A percentile compares a stretch with the other conserved stretches of the same genome.
These are phyloP conservation scores for Lucilia cuprina DNA, from an alignment of 1,140 invertebrate genomes.

Conservation along the genomic window DNA sequence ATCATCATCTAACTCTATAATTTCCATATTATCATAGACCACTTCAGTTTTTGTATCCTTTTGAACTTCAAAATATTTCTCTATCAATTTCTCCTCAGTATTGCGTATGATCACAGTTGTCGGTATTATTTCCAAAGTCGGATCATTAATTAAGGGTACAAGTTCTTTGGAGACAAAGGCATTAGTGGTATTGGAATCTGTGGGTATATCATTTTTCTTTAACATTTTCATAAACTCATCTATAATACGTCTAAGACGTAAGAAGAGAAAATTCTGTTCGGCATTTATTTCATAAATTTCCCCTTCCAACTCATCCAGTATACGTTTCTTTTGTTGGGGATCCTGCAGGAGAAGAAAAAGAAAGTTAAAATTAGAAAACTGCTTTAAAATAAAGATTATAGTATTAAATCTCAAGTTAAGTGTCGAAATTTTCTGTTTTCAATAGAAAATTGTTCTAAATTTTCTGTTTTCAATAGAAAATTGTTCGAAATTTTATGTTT, in stretches of 20 bases:
- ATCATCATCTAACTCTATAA: slow-evolving; percentile 38
- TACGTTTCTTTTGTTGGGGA: slow-evolving; percentile 55
- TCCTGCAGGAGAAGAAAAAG: slow-evolving; percentile 42
- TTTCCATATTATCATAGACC: slow-evolving; percentile 16
- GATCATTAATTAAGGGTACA: slow-evolving; percentile 51
- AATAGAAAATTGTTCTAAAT: too few relatives aligned
- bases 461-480: too few relatives aligned
- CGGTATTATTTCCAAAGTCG: slow-evolving; percentile 46
- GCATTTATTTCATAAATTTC: slow-evolving; percentile 59
- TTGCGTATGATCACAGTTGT: slow-evolving; percentile 46
- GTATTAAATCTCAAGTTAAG: too few relatives aligned
- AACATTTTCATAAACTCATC: slow-evolving; percentile 49
- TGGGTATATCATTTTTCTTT: slow-evolving; percentile 45
- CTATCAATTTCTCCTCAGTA: slow-evolving; percentile 55
- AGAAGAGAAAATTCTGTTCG: slow-evolving; percentile 53
- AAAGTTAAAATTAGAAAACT: background rate
- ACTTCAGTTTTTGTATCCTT: slow-evolving; percentile 10
- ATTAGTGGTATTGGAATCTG: slow-evolving; percentile 44
- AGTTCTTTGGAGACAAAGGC: slow-evolving; percentile 49
- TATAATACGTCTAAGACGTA: slow-evolving; percentile 49
- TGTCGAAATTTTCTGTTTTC: too few relatives aligned
- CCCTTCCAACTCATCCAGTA: slow-evolving; percentile 54
- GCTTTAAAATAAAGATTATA: too few relatives aligned
- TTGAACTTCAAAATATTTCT: slow-evolving; percentile 39
- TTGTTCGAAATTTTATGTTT: too few relatives aligned